Percentiles rank a stretch among this genome's conserved stretches.
Evolutionary conservation across 2,113 vertebrate genomes (phyloP).

Genomic region (Girardinichthys multiradiatus): DNA sequence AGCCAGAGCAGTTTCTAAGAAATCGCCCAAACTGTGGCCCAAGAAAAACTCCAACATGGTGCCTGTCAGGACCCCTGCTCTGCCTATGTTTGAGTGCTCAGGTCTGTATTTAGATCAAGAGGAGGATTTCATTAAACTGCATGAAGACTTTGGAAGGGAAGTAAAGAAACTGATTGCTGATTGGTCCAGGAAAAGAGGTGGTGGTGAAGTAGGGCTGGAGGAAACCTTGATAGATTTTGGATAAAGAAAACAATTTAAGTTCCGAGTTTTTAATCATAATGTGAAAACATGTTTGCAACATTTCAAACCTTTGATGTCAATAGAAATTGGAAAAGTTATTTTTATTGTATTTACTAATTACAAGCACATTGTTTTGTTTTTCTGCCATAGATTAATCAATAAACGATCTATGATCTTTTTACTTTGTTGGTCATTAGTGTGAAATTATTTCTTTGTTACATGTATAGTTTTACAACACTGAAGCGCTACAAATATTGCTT

Average conservation of each 20-base stretch:
- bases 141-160: constrained; percentile 79
- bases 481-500: background rate
- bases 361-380: constrained; percentile 3
- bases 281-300: background rate
- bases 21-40: constrained; percentile 73
- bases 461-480: background rate
- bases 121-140: constrained; percentile 74
- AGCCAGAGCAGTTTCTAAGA: constrained; percentile 51
- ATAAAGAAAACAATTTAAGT: background rate
- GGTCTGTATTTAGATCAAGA: background rate
- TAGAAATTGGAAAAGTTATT: background rate
- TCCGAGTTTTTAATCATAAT: background rate
- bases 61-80: constrained; percentile 37
- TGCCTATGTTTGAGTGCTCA: constrained; percentile 42
- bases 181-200: constrained; percentile 48
- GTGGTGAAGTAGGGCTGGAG: constrained; percentile 6
- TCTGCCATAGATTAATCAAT: constrained; percentile 20
- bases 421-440: background rate
- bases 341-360: constrained; percentile 5
- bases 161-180: constrained; percentile 67
- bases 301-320: constrained; percentile 1
- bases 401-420: constrained; percentile 19
- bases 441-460: background rate
- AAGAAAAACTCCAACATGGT: constrained; percentile 59
- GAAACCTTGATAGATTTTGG: constrained; percentile 74